Base-by-base conservation (phyloP, 1,140 invertebrate species). In the Xylocopa sonorina region DNA sequence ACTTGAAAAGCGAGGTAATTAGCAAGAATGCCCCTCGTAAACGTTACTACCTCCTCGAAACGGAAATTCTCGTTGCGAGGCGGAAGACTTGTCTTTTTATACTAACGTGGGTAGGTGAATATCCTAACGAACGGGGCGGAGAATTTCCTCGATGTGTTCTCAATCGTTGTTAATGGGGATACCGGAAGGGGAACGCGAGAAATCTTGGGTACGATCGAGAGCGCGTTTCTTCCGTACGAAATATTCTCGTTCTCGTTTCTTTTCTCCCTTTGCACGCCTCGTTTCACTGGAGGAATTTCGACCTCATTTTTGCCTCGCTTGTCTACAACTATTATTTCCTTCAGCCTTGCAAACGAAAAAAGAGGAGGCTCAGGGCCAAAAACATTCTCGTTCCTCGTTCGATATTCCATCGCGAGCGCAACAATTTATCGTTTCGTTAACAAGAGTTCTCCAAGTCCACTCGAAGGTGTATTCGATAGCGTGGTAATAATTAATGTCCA, bases 1-100 rank as follows among this genome's bases (percentile, higher is more conserved):
- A 46, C 46, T 4, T 79, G 60, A 79, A 79, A 79, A 69, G 66
- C 68, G 16, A 50, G 29, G 68, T 78, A 81, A 79, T 81, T 81
- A 81, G 66, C 66, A 53, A 62, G 66, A 48, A 71, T 71, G 27
- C 43, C 9, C 29, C 41, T 53, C 41, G 50, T 68, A 68, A 58
- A 57, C 41, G 74, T 69, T 58, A 68, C 63, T 46, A 27, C 66
- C 18, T n/a, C 32, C 41, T 16, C 32, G 41, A 57, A 69, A 67
- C 64, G 66, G 43, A 60, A 50, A 69, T 77, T 50, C 66, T 50
- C 74, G 53, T 58, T 29, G 4, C 74, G 21, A 68, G 18, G 7
- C 46, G 12, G 29, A 76, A n/a, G n/a, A 32, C 38, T 68, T 16
- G n/a, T 41, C 24, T 58, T 32, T 58, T 71, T 69, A 71, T 41